Evolutionary conservation across 2,113 vertebrate genomes (phyloP), one percentile per base, ranked within the genome.

Genomic region (Asarcornis scutulata): DNA sequence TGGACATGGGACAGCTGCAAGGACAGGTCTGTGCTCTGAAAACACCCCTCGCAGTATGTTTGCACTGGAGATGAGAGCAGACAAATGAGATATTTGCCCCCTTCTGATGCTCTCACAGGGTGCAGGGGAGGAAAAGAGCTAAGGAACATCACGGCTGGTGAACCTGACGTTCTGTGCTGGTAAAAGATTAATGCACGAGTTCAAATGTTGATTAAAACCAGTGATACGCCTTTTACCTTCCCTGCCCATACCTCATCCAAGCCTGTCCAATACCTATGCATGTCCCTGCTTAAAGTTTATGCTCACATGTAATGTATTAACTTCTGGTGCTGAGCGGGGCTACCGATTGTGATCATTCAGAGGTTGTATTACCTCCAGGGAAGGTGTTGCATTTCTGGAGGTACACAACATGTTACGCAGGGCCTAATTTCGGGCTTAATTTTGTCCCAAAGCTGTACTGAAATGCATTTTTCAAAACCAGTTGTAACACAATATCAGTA

Each of bases 161-260:
- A 66, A 23, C 17, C 22, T 66, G 67, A 59, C 25, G 55, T 89
- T 46, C 79, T 69, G 25, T 83, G 40, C 55, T 56, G 48, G 17
- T 44, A 22, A 67, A 82, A 91, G 79, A 66, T 62, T 17, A 69
- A 3, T 66, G 23, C 23, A 29, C 29, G 83, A 86, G 38, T 63
- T 38, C 64, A 71, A 53, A 9, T 26, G 17, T 31, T 44, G 40
- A 66, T 81, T 81, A 66, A 88, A 92, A 50, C 10, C 3, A 34
- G 26, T 17, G 1, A 1, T 25, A 46, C 1, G 1, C 55, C 27
- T 12, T 32, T 26, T 40, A 12, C 31, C 8, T 25, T 71, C 38
- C 25, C 10, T 50, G 31, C 36, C 56, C 13, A 2, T 48, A 32
- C 62, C 59, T 93, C 86, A 67, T 9, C 52, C 58, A 22, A 25